Conservation (phyloP, 2,888 invertebrate genomes). For the Horisme vitalbata region DNA sequence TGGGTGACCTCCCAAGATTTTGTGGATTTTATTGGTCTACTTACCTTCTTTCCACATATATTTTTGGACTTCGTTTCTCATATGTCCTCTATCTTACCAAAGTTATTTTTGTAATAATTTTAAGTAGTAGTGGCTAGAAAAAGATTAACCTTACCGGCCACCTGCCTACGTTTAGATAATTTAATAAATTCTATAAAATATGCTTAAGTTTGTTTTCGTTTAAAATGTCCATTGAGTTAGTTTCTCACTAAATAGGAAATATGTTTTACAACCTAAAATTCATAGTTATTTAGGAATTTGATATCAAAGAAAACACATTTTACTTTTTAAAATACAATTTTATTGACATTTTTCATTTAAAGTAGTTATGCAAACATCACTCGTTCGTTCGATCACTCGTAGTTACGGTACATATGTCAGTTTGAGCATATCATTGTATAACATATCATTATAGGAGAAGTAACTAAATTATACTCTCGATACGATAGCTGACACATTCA, state of each 20-base stretch:
- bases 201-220: too few relatives aligned
- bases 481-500: slow-evolving; percentile 41
- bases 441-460: slow-evolving; percentile 38
- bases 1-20: too few relatives aligned
- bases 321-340: slow-evolving; percentile 79
- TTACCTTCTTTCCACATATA: too few relatives aligned
- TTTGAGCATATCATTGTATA: slow-evolving; percentile 65
- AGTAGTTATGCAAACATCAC: slow-evolving; percentile 78
- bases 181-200: too few relatives aligned
- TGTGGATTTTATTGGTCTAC: too few relatives aligned
- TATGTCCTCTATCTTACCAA: slow-evolving; percentile 4
- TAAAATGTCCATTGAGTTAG: too few relatives aligned
- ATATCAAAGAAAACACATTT: slow-evolving; percentile 40
- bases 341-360: slow-evolving; percentile 80
- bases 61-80: too few relatives aligned
- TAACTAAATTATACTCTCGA: slow-evolving; percentile 45
- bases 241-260: too few relatives aligned
- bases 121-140: background rate
- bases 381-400: slow-evolving; percentile 64
- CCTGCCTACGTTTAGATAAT: too few relatives aligned
- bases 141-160: too few relatives aligned
- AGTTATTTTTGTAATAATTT: slow-evolving; percentile 12
- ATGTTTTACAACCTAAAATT: too few relatives aligned
- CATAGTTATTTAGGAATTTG: too few relatives aligned
- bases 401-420: slow-evolving; percentile 59